Conservation (phyloP, 2,888 invertebrate species). For the Raillietiella orientalis region DNA sequence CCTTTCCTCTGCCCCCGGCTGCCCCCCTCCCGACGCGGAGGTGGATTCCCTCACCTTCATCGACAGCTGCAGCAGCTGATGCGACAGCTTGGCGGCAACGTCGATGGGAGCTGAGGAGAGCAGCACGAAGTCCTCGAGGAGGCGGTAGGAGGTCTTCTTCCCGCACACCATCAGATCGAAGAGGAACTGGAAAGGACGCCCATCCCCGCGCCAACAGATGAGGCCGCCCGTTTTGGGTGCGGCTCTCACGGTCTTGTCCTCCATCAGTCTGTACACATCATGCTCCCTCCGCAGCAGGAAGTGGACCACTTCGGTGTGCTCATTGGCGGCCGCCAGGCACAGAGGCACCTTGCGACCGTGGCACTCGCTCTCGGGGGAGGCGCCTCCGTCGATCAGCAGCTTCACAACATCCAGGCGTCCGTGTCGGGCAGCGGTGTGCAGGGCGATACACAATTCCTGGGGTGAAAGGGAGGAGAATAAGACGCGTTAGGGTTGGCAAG, state of each 20-base stretch:
- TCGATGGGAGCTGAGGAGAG: slow-evolving; percentile 99
- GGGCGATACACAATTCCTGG: slow-evolving; percentile 67
- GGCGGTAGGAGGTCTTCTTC: slow-evolving; percentile 75
- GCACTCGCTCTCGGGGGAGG: slow-evolving; percentile 75
- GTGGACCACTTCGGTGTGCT: slow-evolving; percentile 77
- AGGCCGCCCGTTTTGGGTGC: background rate
- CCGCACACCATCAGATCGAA: slow-evolving; percentile 96
- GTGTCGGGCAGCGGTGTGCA: slow-evolving; percentile 76
- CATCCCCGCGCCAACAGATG: too few species aligned
- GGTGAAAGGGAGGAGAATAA: slow-evolving; percentile 4
- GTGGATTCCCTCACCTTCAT: slow-evolving; percentile 37
- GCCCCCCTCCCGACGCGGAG: too few species aligned
- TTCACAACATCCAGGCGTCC: slow-evolving; percentile 85
- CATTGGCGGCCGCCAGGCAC: slow-evolving; percentile 92
- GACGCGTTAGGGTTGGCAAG: too few species aligned
- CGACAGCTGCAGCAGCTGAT: slow-evolving; percentile 54
- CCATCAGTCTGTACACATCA: slow-evolving; percentile 86
- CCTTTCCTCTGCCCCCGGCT: too few species aligned
- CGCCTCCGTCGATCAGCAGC: slow-evolving; percentile 75
- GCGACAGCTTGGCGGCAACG: slow-evolving; percentile 86
- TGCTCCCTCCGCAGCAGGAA: slow-evolving; percentile 92
- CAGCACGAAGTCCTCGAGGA: slow-evolving; percentile 85
- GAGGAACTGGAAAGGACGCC: slow-evolving; percentile 27
- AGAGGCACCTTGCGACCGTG: slow-evolving; percentile 87
- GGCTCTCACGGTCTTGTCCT: slow-evolving; percentile 42